A percentile compares a stretch with the other conserved stretches of the same genome.
phyloP scores from a whole-genome alignment of 2,797 vertebrate species.

The Neoniphon sammara region DNA sequence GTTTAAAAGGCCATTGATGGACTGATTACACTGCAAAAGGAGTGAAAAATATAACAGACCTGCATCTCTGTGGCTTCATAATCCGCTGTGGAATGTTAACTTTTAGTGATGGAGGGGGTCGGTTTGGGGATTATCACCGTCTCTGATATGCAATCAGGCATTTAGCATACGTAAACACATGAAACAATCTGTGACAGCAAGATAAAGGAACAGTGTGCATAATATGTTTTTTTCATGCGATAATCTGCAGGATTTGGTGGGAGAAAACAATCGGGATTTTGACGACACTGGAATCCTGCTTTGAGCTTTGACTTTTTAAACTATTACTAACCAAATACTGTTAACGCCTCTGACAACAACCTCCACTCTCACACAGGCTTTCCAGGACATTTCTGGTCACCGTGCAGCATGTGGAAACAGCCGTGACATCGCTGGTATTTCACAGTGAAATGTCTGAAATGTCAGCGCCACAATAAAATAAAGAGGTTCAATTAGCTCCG shows the following conservation, averaged over 20 bases:
- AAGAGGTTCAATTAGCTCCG: too few species aligned
- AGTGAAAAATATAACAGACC: constrained; percentile 22
- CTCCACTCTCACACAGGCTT: not conserved
- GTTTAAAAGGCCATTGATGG: constrained; percentile 41
- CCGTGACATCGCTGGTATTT: constrained; percentile 14
- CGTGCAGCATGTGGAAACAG: not conserved
- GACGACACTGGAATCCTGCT: too few species aligned
- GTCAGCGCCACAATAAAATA: constrained; percentile 18
- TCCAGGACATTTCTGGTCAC: not conserved
- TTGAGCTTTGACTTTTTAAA: not conserved
- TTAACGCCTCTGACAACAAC: not conserved
- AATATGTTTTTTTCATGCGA: constrained; percentile 1
- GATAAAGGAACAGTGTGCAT: constrained; percentile 28
- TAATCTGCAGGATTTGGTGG: constrained; percentile 13
- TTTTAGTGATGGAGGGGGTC: not conserved
- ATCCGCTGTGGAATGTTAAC: constrained; percentile 37
- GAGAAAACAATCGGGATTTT: not conserved
- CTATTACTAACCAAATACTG: not conserved
- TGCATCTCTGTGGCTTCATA: constrained; percentile 6
- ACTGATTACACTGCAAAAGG: constrained; percentile 29
- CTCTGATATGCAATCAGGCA: constrained; percentile 43
- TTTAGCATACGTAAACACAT: constrained; percentile 26
- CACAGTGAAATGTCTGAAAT: constrained; percentile 12
- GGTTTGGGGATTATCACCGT: constrained; percentile 17
- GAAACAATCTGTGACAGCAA: constrained; percentile 12